These are phyloP conservation scores for Garra rufa DNA, from an alignment of 2,113 vertebrate species.

Conservation along the genomic window DNA sequence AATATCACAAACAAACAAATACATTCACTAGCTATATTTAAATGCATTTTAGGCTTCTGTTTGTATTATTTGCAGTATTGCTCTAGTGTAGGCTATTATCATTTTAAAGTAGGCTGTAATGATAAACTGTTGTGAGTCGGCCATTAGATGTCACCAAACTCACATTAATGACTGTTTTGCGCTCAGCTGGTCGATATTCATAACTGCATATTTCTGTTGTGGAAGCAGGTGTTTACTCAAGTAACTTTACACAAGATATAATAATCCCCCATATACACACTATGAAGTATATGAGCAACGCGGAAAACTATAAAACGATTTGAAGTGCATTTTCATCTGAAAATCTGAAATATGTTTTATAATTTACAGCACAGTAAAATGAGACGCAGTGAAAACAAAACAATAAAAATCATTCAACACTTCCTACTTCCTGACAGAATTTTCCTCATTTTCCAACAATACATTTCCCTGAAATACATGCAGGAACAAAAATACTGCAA, in stretches of 20 bases:
- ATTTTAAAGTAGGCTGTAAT: background rate
- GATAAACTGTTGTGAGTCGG: background rate
- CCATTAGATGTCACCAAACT: slow-evolving; percentile 8
- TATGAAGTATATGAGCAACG: background rate
- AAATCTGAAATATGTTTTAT: background rate
- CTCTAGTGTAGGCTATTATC: background rate
- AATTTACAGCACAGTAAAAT: background rate
- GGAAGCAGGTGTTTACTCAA: background rate
- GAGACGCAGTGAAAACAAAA: background rate
- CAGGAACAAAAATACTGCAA: background rate
- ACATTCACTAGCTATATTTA: too few species aligned
- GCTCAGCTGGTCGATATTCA: background rate
- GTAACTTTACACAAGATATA: background rate
- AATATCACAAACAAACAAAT: too few species aligned
- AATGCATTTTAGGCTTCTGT: too few species aligned
- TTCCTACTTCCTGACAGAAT: background rate
- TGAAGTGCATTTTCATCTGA: background rate
- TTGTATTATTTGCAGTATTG: background rate
- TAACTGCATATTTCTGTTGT: background rate
- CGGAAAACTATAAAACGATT: background rate
- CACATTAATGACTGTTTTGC: background rate
- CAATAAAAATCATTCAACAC: background rate
- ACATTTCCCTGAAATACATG: background rate
- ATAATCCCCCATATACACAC: background rate
- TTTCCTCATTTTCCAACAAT: background rate